These are phyloP conservation scores for Diadophis punctatus DNA, from an alignment of 2,113 vertebrate genomes.

Conservation along the genomic window DNA sequence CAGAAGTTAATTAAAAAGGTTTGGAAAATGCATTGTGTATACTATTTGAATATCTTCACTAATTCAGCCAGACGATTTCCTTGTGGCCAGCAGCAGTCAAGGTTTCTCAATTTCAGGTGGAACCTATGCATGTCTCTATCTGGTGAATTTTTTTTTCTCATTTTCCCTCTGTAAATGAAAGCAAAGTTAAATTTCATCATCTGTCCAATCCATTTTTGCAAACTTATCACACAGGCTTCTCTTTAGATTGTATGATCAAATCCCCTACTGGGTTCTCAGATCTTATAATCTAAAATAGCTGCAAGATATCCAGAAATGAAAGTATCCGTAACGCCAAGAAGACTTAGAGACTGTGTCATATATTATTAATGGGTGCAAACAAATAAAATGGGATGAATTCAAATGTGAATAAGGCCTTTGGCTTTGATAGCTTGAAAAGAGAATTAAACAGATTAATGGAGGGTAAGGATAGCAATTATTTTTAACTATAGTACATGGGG, in stretches of 20 bases:
- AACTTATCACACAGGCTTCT: not conserved
- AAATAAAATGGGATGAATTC: not conserved
- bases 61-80: not conserved
- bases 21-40: not conserved
- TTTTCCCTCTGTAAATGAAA: conserved; percentile 1
- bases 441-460: not conserved
- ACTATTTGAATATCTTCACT: not conserved
- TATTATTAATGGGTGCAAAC: not conserved
- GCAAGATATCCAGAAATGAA: not conserved
- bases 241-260: not conserved
- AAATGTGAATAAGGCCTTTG: not conserved
- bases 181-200: not conserved
- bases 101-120: not conserved
- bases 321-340: not conserved
- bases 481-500: not conserved
- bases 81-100: not conserved
- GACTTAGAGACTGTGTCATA: not conserved
- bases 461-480: not conserved
- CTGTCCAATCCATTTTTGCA: not conserved
- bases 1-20: conserved; percentile 1
- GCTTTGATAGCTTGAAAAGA: not conserved
- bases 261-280: not conserved
- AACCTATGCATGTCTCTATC: not conserved
- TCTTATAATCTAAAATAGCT: not conserved
- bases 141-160: not conserved